These are phyloP conservation scores for Psilopsiagon aymara DNA, from an alignment of 2,113 vertebrate species.

Conservation along the genomic window DNA sequence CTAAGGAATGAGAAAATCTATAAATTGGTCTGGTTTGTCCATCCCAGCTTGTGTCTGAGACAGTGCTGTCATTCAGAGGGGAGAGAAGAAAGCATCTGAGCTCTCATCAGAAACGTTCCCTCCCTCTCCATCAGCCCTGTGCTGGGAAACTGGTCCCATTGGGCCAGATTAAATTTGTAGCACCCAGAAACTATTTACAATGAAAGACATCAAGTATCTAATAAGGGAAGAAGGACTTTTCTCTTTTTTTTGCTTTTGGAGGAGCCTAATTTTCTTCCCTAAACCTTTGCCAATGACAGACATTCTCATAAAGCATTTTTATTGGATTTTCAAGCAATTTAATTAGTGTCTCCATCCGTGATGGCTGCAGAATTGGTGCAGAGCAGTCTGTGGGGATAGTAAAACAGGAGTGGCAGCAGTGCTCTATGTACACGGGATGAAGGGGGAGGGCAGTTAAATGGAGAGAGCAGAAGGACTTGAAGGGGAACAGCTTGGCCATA, in stretches of 20 bases:
- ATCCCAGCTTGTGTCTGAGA: neutral
- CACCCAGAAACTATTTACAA: neutral
- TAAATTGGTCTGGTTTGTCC: neutral
- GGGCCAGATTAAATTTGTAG: neutral
- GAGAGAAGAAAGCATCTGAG: neutral
- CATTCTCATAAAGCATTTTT: slow-evolving; percentile 62
- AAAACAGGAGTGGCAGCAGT: neutral
- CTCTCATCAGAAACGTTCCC: neutral
- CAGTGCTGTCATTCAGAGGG: neutral
- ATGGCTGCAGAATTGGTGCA: neutral
- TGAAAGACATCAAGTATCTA: neutral
- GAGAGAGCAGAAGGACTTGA: neutral
- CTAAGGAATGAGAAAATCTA: slow-evolving; percentile 27
- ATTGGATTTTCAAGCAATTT: slow-evolving; percentile 63
- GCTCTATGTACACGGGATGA: rapidly evolving
- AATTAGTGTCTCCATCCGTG: neutral
- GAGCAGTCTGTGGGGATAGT: neutral
- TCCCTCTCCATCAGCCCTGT: neutral
- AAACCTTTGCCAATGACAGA: slow-evolving; percentile 60
- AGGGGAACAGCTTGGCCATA: rapidly evolving
- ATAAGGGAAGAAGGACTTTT: neutral
- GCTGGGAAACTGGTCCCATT: neutral
- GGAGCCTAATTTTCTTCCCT: slow-evolving; percentile 29
- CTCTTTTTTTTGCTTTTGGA: neutral
- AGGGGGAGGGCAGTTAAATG: neutral